Percentiles rank a stretch among this genome's conserved stretches.
phyloP scores from a whole-genome alignment of 1,140 invertebrate species.

The Aphaenogaster ashmeadi region DNA sequence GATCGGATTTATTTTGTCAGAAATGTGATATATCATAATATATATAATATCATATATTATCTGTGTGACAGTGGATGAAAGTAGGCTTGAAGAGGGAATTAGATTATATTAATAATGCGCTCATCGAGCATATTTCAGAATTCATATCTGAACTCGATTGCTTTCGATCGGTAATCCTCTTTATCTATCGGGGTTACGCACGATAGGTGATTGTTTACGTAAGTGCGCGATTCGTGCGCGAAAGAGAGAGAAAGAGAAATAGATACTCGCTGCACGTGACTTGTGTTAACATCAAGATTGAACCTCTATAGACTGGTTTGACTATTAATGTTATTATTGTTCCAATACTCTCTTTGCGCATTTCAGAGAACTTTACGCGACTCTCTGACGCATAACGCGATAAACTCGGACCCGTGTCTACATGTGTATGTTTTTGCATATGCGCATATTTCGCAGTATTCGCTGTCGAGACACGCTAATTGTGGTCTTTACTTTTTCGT shows the following conservation, averaged over 20 bases:
- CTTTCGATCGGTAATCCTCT: conserved; percentile 8
- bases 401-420: conserved; percentile 10
- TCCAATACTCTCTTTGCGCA: conserved; percentile 77
- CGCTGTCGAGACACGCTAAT: neutral
- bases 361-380: conserved; percentile 32
- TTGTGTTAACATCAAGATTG: conserved; percentile 76
- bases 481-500: neutral
- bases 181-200: conserved; percentile 27
- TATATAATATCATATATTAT: neutral
- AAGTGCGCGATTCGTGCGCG: neutral
- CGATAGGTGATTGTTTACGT: conserved; percentile 50
- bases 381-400: conserved; percentile 24
- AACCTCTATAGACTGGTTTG: conserved; percentile 65
- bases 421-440: conserved; percentile 30
- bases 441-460: neutral
- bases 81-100: neutral
- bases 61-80: neutral
- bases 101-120: neutral
- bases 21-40: neutral
- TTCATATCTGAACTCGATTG: conserved; percentile 6
- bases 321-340: conserved; percentile 80
- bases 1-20: neutral
- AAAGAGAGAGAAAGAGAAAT: neutral
- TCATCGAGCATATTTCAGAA: neutral
- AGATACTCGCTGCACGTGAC: conserved; percentile 56